Percentiles rank a stretch among this genome's conserved stretches.
These are phyloP conservation scores for Limnephilus rhombicus DNA, from an alignment of 2,888 invertebrate genomes.

Conservation along the genomic window DNA sequence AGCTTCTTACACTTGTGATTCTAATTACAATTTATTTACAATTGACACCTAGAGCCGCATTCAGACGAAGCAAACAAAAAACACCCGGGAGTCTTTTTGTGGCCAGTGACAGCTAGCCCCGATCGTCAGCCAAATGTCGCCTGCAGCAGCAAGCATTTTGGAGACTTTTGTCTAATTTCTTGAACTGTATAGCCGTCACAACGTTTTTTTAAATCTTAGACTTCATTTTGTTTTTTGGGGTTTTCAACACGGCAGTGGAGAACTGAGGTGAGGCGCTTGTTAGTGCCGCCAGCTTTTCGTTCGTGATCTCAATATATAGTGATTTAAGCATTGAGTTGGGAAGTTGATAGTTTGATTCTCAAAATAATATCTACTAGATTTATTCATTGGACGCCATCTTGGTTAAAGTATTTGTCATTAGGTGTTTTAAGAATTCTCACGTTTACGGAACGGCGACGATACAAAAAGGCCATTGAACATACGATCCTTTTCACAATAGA, in stretches of 20 bases:
- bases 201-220: not conserved
- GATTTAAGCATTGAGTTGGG: not conserved
- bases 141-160: not conserved
- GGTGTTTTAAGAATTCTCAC: too few relatives aligned
- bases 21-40: not conserved
- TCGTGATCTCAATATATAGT: not conserved
- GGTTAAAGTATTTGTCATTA: not conserved
- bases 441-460: too few relatives aligned
- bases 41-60: not conserved
- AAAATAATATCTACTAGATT: not conserved
- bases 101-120: not conserved
- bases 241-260: not conserved
- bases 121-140: not conserved
- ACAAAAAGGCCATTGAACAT: too few relatives aligned
- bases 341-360: not conserved
- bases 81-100: not conserved
- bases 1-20: not conserved
- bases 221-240: too few relatives aligned
- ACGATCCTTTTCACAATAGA: too few relatives aligned
- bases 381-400: not conserved
- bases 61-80: not conserved
- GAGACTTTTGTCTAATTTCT: not conserved
- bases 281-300: not conserved
- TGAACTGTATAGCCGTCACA: not conserved
- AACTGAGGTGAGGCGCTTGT: not conserved